Conservation (phyloP, 2,797 vertebrate species). For the Ctenopoma multispine region DNA sequence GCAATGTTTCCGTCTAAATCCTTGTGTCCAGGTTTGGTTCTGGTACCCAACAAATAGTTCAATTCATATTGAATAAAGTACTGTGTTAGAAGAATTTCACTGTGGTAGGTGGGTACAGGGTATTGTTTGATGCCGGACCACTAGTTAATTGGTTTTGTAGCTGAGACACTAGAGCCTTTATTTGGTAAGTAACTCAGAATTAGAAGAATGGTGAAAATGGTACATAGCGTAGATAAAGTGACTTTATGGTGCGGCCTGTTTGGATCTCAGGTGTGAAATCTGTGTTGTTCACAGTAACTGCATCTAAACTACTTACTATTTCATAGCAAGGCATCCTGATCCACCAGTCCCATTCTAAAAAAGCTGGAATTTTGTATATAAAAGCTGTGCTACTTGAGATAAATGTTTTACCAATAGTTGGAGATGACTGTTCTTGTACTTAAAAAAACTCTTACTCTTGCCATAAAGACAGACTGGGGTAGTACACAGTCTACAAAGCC, state of each 20-base stretch:
- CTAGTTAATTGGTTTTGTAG: slow-evolving; percentile 38
- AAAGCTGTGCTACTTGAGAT: no score
- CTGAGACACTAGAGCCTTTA: slow-evolving; percentile 5
- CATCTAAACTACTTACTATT: no score
- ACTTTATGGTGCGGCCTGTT: background rate
- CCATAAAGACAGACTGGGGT: no score
- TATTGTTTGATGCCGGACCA: slow-evolving; percentile 10
- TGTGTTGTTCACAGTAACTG: background rate
- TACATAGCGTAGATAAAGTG: background rate
- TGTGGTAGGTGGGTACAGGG: background rate
- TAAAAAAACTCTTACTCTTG: no score
- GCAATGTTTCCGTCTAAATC: no score
- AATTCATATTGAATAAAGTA: no score
- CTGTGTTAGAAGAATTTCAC: no score
- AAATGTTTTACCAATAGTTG: no score
- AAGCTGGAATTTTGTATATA: background rate
- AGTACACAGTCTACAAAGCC: no score
- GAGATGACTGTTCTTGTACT: no score
- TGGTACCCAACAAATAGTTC: no score
- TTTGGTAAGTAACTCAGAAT: slow-evolving; percentile 13
- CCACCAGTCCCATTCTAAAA: background rate
- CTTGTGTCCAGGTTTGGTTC: no score
- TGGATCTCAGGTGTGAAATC: background rate
- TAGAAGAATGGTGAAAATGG: background rate
- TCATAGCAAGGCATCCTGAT: background rate